phyloP scores from a whole-genome alignment of 2,888 invertebrate species.

The Diarsia mendica region DNA sequence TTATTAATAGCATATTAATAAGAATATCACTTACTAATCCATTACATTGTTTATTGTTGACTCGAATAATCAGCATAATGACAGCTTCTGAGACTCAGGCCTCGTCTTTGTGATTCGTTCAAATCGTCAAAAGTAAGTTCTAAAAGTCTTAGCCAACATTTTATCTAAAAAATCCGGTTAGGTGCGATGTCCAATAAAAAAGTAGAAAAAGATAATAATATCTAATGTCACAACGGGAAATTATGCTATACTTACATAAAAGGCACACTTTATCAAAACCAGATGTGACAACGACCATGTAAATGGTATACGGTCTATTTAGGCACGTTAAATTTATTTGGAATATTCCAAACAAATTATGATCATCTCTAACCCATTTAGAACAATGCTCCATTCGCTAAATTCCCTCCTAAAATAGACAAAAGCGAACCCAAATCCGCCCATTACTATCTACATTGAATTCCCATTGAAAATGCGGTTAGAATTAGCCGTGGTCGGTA shows the following conservation, averaged over 20 bases:
- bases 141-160: background rate
- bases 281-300: background rate
- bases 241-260: background rate
- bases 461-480: slow-evolving; percentile 59
- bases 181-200: background rate
- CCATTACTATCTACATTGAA: slow-evolving; percentile 54
- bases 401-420: slow-evolving; percentile 51
- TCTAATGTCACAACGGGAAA: background rate
- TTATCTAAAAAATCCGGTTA: background rate
- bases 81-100: background rate
- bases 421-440: slow-evolving; percentile 49
- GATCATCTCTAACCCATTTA: slow-evolving; percentile 39
- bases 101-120: background rate
- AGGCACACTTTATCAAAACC: slow-evolving; percentile 4
- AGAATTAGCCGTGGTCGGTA: slow-evolving; percentile 53
- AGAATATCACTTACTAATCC: background rate
- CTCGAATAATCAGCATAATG: background rate
- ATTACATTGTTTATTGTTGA: background rate
- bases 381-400: slow-evolving; percentile 32
- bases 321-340: background rate
- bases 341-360: slow-evolving; percentile 36
- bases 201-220: background rate
- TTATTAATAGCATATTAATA: background rate
- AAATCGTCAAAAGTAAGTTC: background rate
- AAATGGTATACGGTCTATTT: slow-evolving; percentile 5